phyloP scores from a whole-genome alignment of 1,140 invertebrate genomes.

The Heliothis virescens region DNA sequence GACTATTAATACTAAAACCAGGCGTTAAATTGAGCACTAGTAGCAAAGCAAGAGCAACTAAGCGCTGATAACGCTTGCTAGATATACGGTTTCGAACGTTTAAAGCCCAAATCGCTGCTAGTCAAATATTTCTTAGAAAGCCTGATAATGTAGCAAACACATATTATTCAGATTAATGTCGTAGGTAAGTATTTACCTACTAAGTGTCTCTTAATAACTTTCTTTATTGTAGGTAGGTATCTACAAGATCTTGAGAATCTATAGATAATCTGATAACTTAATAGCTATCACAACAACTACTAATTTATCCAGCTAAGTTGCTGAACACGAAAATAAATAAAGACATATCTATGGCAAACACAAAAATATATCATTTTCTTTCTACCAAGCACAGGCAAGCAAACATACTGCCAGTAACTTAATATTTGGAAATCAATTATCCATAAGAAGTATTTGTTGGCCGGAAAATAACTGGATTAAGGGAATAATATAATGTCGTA shows the following conservation, averaged over 20 bases:
- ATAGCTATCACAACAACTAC: conserved; percentile 36
- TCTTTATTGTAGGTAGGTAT: no score
- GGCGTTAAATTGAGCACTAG: no score
- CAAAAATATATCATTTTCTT: conserved; percentile 59
- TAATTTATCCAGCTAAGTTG: conserved; percentile 35
- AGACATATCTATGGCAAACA: conserved; percentile 42
- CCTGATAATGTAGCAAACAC: no score
- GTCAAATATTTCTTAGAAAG: no score
- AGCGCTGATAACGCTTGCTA: no score
- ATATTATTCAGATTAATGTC: no score
- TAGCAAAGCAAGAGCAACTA: no score
- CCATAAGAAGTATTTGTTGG: conserved; percentile 70
- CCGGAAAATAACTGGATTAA: conserved; percentile 68
- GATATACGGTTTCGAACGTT: no score
- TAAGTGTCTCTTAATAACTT: no score
- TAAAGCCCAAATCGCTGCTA: no score
- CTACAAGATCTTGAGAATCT: no score
- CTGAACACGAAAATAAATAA: conserved; percentile 45
- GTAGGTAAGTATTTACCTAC: neutral
- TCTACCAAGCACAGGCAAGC: conserved; percentile 60
- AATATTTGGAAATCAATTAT: conserved; percentile 80
- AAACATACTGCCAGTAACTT: conserved; percentile 69
- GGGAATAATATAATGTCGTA: conserved; percentile 62
- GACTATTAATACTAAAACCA: no score
- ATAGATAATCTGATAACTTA: conserved; percentile 3